Conservation (phyloP, 2,113 vertebrate genomes). For the Hemichromis elongatus region DNA sequence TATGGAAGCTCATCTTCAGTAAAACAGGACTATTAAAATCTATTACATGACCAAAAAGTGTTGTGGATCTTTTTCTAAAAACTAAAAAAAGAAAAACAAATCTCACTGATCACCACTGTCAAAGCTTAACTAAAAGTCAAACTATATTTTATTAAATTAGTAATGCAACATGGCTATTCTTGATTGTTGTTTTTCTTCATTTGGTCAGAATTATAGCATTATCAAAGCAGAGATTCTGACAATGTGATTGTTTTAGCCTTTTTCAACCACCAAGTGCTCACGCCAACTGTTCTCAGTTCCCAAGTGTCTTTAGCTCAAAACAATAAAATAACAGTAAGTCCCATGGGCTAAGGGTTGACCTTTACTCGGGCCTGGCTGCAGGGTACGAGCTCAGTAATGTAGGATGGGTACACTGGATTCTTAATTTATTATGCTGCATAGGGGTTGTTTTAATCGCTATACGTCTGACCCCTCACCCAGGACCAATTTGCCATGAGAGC, state of each 20-base stretch:
- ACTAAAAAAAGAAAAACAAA: background rate
- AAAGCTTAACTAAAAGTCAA: background rate
- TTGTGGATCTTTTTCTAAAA: background rate
- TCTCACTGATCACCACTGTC: background rate
- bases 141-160: background rate
- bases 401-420: background rate
- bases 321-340: background rate
- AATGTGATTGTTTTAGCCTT: background rate
- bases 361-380: background rate
- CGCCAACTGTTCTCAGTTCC: background rate
- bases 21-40: background rate
- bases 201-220: background rate
- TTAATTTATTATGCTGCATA: background rate
- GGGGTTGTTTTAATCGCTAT: background rate
- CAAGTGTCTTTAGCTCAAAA: background rate
- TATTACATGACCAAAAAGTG: background rate
- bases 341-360: background rate
- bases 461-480: fast-evolving
- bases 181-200: background rate
- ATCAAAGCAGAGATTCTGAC: background rate
- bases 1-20: background rate
- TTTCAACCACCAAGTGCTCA: background rate
- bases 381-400: background rate
- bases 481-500: background rate
- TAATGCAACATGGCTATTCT: background rate